Evolutionary conservation across 2,797 vertebrate species (phyloP).

Genomic region (Tiaroga cobitis): DNA sequence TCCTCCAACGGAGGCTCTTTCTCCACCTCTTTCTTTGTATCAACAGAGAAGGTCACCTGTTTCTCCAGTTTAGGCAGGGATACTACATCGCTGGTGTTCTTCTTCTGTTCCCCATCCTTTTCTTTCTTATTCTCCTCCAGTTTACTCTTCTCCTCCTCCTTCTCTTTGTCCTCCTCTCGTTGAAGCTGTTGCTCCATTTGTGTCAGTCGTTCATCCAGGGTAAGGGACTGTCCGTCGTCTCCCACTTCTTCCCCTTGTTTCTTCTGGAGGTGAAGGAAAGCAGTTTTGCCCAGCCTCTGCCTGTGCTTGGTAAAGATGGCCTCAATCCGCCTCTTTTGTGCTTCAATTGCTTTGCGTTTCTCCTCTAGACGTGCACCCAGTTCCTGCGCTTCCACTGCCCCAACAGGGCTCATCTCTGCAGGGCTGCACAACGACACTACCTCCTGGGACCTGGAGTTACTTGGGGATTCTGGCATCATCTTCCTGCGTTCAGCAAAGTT

Average conservation of each 20-base stretch:
- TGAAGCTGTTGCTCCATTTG: slow-evolving; percentile 78
- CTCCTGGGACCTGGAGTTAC: slow-evolving; percentile 44
- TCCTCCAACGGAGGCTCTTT: slow-evolving; percentile 74
- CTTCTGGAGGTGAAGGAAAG: slow-evolving; percentile 87
- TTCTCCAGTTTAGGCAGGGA: slow-evolving; percentile 77
- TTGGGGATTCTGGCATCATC: slow-evolving; percentile 75
- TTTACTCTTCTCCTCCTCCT: slow-evolving; percentile 61
- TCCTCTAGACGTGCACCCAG: slow-evolving; percentile 88
- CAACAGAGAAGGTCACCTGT: slow-evolving; percentile 88
- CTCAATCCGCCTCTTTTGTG: slow-evolving; percentile 91
- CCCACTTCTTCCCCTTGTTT: slow-evolving; percentile 75
- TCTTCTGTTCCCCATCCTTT: slow-evolving; percentile 52
- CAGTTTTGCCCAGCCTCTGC: slow-evolving; percentile 87
- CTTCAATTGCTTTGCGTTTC: slow-evolving; percentile 88
- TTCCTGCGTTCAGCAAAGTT: slow-evolving; percentile 88
- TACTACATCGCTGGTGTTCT: slow-evolving; percentile 52
- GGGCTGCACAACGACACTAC: slow-evolving; percentile 65
- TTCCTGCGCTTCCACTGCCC: slow-evolving; percentile 84
- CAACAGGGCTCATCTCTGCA: slow-evolving; percentile 72
- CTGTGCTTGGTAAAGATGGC: slow-evolving; percentile 90
- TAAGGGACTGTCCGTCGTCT: slow-evolving; percentile 63
- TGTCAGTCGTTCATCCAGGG: slow-evolving; percentile 80
- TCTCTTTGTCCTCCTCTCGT: slow-evolving; percentile 66
- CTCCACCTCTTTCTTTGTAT: slow-evolving; percentile 72
- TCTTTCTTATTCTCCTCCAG: slow-evolving; percentile 66